Percentiles rank a stretch among this genome's conserved stretches.
Conservation (phyloP, 1,140 invertebrate species). For the Gryllus bimaculatus region DNA sequence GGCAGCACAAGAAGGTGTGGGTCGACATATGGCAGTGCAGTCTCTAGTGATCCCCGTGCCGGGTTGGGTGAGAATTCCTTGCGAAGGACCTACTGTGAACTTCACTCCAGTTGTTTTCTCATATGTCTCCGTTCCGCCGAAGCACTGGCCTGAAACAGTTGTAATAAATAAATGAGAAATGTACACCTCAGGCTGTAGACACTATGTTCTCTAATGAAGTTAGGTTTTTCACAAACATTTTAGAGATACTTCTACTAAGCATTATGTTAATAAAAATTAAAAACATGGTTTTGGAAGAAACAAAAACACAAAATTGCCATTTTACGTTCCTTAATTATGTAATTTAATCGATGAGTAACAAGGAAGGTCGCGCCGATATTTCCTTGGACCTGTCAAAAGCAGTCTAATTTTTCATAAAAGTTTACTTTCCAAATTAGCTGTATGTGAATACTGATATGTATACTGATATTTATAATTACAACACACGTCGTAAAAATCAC, state of each 20-base stretch:
- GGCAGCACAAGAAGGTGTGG: slow-evolving; percentile 35
- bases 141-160: slow-evolving; percentile 32
- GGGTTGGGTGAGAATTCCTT: slow-evolving; percentile 35
- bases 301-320: not conserved
- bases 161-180: not conserved
- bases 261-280: not conserved
- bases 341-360: too few species aligned
- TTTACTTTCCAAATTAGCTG: too few species aligned
- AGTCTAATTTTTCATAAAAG: too few species aligned
- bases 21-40: slow-evolving; percentile 38
- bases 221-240: not conserved
- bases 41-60: slow-evolving; percentile 38
- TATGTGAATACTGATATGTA: too few species aligned
- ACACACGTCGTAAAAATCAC: too few species aligned
- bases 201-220: not conserved
- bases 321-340: not conserved
- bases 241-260: not conserved
- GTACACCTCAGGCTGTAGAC: not conserved
- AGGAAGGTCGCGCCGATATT: too few species aligned
- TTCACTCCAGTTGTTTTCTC: slow-evolving; percentile 37
- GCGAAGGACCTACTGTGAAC: slow-evolving; percentile 29
- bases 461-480: too few species aligned
- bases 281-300: not conserved
- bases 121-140: slow-evolving; percentile 40
- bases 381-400: too few species aligned